phyloP scores from a whole-genome alignment of 2,113 vertebrate genomes.

The Neotoma lepida region DNA sequence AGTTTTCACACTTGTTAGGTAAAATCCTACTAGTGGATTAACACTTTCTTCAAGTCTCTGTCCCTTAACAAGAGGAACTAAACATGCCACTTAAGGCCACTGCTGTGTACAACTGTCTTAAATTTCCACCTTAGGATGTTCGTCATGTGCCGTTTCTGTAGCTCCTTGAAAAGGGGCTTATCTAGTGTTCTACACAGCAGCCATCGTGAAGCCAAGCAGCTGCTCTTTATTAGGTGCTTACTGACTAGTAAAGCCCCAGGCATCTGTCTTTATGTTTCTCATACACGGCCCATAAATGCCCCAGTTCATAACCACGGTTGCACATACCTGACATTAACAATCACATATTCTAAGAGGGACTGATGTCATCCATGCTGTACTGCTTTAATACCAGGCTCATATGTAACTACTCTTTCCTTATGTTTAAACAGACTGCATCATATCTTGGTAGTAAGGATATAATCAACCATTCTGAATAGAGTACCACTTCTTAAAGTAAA shows the following conservation, averaged over 20 bases:
- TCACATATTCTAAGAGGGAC: not conserved
- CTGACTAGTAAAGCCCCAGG: not conserved
- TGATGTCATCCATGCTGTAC: not conserved
- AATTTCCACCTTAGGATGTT: not conserved
- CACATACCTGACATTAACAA: not conserved
- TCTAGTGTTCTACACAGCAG: not conserved
- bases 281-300: not conserved
- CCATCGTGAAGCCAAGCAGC: not conserved
- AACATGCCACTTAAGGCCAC: not conserved
- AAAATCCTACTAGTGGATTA: not conserved
- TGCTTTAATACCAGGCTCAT: not conserved
- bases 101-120: not conserved
- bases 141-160: not conserved
- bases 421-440: constrained; percentile 41
- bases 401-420: not conserved
- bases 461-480: constrained; percentile 62
- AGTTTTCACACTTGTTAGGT: not conserved
- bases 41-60: not conserved
- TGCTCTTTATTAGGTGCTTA: constrained; percentile 12
- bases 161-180: not conserved
- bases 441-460: constrained; percentile 47
- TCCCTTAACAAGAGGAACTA: not conserved
- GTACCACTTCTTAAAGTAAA: constrained; percentile 48
- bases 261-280: constrained; percentile 7
- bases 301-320: not conserved